Percentiles rank a stretch among this genome's conserved stretches.
phyloP scores from a whole-genome alignment of 2,888 invertebrate genomes.

The Kuschelorhynchus macadamiae region DNA sequence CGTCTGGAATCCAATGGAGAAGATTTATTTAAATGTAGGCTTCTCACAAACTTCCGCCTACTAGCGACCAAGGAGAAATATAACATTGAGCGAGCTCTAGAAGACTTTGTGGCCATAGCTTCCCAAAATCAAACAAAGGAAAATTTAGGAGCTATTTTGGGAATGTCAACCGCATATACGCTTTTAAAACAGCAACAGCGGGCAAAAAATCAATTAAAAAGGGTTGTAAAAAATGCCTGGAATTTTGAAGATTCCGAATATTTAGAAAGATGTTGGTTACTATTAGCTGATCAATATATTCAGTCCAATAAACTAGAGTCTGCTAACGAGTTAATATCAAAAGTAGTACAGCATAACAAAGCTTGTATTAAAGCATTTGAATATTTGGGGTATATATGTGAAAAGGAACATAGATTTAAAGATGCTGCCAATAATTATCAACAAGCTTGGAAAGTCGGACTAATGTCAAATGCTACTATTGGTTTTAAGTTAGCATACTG shows the following conservation, averaged over 20 bases:
- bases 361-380: slow-evolving; percentile 94
- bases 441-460: slow-evolving; percentile 88
- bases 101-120: slow-evolving; percentile 80
- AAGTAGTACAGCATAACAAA: slow-evolving; percentile 85
- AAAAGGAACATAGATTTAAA: slow-evolving; percentile 92
- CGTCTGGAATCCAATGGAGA: slow-evolving; percentile 74
- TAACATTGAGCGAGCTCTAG: slow-evolving; percentile 87
- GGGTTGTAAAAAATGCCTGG: slow-evolving; percentile 89
- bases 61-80: slow-evolving; percentile 88
- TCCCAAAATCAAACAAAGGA: slow-evolving; percentile 82
- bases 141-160: slow-evolving; percentile 88
- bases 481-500: slow-evolving; percentile 95
- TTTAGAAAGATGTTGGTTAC: slow-evolving; percentile 94
- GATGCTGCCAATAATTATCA: slow-evolving; percentile 88
- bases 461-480: slow-evolving; percentile 85
- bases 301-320: slow-evolving; percentile 88
- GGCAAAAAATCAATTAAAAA: slow-evolving; percentile 93
- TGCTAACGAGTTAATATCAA: slow-evolving; percentile 85
- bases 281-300: slow-evolving; percentile 92
- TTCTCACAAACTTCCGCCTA: slow-evolving; percentile 85
- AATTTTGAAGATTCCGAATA: slow-evolving; percentile 97
- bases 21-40: slow-evolving; percentile 77
- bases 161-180: slow-evolving; percentile 80
- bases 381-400: slow-evolving; percentile 84
- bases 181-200: slow-evolving; percentile 91